Conservation (phyloP, 1,140 invertebrate genomes). For the Papilio polyxenes region DNA sequence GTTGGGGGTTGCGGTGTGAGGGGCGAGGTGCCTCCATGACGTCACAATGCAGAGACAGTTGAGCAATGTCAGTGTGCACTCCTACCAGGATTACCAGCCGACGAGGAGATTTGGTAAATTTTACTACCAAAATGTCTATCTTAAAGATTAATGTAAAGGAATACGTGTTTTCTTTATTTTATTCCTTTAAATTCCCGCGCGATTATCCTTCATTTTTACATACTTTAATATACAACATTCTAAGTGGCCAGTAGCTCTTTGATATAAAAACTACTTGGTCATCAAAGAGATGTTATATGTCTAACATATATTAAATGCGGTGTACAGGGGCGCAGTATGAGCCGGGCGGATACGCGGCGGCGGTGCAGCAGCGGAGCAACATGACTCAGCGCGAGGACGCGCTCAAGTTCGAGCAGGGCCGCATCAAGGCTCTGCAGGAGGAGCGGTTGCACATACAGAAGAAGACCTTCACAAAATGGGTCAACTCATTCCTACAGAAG, state of each 20-base stretch:
- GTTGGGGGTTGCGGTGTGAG: background rate
- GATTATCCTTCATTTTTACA: background rate
- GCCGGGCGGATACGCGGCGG: slow-evolving; percentile 83
- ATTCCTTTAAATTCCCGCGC: background rate
- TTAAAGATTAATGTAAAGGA: too few species aligned
- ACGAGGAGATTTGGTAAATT: slow-evolving; percentile 68
- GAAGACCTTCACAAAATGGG: slow-evolving; percentile 99
- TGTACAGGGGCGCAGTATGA: slow-evolving; percentile 85
- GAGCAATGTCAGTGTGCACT: slow-evolving; percentile 72
- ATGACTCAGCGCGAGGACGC: slow-evolving; percentile 95
- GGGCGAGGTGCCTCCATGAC: slow-evolving; percentile 41
- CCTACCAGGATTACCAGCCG: slow-evolving; percentile 75
- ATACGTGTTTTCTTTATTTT: too few species aligned
- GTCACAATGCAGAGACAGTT: slow-evolving; percentile 69
- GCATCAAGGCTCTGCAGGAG: slow-evolving; percentile 97
- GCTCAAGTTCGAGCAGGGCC: slow-evolving; percentile 96
- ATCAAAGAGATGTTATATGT: background rate
- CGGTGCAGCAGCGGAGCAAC: slow-evolving; percentile 83
- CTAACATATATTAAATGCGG: too few species aligned
- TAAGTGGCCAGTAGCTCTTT: background rate
- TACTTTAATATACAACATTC: slow-evolving; percentile 3
- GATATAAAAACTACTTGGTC: background rate
- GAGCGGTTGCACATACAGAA: slow-evolving; percentile 99
- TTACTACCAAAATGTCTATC: background rate
- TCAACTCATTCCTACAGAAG: slow-evolving; percentile 97